These are phyloP conservation scores for Hiodon alosoides DNA, from an alignment of 2,113 vertebrate genomes.

Conservation along the genomic window DNA sequence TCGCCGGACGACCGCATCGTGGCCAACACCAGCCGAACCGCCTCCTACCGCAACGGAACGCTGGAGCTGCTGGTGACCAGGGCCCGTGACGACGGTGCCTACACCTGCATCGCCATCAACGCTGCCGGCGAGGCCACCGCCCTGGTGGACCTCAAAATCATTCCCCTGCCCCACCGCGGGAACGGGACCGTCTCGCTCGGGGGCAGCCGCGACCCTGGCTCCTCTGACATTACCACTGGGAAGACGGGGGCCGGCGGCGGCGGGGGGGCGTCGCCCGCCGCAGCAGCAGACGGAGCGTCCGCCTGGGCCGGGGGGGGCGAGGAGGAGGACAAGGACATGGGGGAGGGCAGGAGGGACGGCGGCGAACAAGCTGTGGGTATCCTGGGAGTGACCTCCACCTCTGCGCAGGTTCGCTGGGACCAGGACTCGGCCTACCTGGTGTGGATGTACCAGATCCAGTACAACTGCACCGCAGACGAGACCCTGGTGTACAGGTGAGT, in stretches of 20 bases:
- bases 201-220: conserved; percentile 53
- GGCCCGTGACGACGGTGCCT: conserved; percentile 74
- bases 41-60: conserved; percentile 81
- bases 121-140: conserved; percentile 83
- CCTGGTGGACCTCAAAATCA: conserved; percentile 76
- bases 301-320: conserved; percentile 35
- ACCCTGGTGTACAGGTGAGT: conserved; percentile 70
- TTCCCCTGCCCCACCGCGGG: conserved; percentile 77
- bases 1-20: conserved; percentile 83
- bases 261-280: conserved; percentile 8
- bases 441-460: conserved; percentile 76
- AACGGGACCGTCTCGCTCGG: conserved; percentile 56
- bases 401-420: conserved; percentile 78
- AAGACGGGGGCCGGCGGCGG: conserved; percentile 30
- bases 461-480: conserved; percentile 62
- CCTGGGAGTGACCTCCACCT: conserved; percentile 73
- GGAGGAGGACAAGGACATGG: conserved; percentile 30
- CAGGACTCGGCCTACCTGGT: conserved; percentile 61
- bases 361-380: conserved; percentile 60
- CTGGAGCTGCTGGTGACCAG: conserved; percentile 79
- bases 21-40: conserved; percentile 73
- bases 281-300: conserved; percentile 31
- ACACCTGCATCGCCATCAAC: conserved; percentile 86
- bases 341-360: conserved; percentile 16
- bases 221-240: conserved; percentile 65